Percentiles rank a stretch among this genome's conserved stretches.
Evolutionary conservation across 1,140 invertebrate genomes (phyloP).

Genomic region (Paracyclopina nana): DNA sequence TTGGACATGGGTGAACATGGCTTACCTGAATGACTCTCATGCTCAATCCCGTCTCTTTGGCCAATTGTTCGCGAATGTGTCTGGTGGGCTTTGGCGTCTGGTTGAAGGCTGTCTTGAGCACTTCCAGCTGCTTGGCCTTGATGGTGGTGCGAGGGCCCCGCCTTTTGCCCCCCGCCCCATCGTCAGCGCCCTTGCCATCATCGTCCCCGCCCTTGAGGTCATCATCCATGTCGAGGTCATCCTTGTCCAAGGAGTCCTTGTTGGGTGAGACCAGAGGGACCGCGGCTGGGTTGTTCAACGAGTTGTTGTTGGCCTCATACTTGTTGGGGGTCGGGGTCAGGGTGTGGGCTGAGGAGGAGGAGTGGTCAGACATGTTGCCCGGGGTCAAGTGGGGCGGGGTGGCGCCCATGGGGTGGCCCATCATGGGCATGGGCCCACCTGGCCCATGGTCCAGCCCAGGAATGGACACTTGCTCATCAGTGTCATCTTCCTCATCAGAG

Average conservation of each 20-base stretch:
- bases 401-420: no score
- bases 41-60: constrained; percentile 89
- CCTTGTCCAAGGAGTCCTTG: constrained; percentile 30
- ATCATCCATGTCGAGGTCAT: constrained; percentile 35
- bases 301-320: constrained; percentile 24
- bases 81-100: constrained; percentile 94
- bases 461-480: constrained; percentile 1
- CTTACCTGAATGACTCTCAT: constrained; percentile 98
- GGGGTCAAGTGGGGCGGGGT: neutral
- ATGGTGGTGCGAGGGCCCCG: constrained; percentile 90
- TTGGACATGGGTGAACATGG: no score
- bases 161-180: constrained; percentile 57
- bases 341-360: constrained; percentile 19
- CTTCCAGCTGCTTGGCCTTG: constrained; percentile 92
- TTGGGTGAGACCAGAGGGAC: no score
- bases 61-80: constrained; percentile 93
- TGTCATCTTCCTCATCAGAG: constrained; percentile 11
- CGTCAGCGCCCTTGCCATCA: neutral
- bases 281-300: no score
- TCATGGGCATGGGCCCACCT: neutral
- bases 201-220: constrained; percentile 5
- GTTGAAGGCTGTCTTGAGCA: constrained; percentile 85
- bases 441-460: neutral
- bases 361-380: constrained; percentile 5
- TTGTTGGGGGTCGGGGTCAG: constrained; percentile 9